Evolutionary conservation across 2,888 invertebrate species (phyloP).

Genomic region (Erpobdella octoculata): DNA sequence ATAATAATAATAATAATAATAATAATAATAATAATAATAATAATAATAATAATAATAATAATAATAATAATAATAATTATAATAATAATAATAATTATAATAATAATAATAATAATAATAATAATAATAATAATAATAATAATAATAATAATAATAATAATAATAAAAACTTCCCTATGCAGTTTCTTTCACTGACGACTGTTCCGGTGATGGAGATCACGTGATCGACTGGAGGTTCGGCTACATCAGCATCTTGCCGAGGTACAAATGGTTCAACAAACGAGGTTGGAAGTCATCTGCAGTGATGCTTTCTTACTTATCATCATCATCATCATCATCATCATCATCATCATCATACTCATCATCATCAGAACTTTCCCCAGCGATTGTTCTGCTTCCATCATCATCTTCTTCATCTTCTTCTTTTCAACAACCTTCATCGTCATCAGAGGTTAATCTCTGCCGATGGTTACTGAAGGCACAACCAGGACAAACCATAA

Average conservation of each 20-base stretch:
- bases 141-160: not conserved
- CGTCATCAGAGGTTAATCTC: not conserved
- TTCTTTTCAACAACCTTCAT: too few species aligned
- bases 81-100: not conserved
- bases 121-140: not conserved
- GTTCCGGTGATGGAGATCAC: not conserved
- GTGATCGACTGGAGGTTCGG: not conserved
- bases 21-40: not conserved
- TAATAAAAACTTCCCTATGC: not conserved
- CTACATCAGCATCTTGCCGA: not conserved
- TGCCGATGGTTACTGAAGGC: slow-evolving; percentile 12
- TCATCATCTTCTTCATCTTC: slow-evolving; percentile 3
- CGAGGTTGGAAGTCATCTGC: not conserved
- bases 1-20: not conserved
- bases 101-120: not conserved
- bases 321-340: slow-evolving; percentile 9
- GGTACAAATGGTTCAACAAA: not conserved
- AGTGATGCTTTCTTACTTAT: not conserved
- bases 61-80: not conserved
- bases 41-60: not conserved
- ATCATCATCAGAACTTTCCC: not conserved
- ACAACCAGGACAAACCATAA: slow-evolving; percentile 13
- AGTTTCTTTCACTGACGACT: slow-evolving; percentile 17
- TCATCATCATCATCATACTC: slow-evolving; percentile 8
- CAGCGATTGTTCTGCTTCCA: slow-evolving; percentile 7